Evolutionary conservation across 2,888 invertebrate genomes (phyloP).

Genomic region (Argyra leucocephala): DNA sequence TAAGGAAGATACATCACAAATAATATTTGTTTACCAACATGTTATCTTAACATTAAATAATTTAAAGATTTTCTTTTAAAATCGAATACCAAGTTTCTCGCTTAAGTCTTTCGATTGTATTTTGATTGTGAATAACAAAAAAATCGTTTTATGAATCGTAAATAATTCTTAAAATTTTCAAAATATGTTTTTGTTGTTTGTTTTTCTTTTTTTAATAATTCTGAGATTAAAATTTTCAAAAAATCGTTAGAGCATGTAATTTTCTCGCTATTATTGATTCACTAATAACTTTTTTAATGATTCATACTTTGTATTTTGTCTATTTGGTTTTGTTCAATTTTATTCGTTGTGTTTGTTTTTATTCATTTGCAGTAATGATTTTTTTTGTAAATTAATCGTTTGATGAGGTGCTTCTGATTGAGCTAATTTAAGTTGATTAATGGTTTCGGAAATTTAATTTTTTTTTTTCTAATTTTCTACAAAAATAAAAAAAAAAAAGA

Average conservation of each 20-base stretch:
- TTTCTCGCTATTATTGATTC: neutral
- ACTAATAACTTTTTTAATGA: neutral
- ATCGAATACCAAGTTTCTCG: neutral
- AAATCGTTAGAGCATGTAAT: neutral
- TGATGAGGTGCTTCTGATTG: slow-evolving; percentile 1
- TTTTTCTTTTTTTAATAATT: too few species aligned
- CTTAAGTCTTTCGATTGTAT: neutral
- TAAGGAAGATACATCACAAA: too few species aligned
- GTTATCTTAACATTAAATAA: too few species aligned
- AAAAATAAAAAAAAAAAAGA: neutral
- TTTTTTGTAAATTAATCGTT: neutral
- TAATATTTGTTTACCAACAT: too few species aligned
- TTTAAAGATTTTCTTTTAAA: too few species aligned
- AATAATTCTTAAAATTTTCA: too few species aligned
- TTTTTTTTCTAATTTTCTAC: neutral
- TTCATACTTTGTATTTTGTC: neutral
- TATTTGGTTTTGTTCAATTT: neutral
- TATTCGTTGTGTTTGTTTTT: neutral
- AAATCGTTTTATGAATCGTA: too few species aligned
- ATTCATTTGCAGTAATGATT: too few species aligned
- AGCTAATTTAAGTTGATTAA: slow-evolving; percentile 3
- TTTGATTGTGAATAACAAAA: too few species aligned
- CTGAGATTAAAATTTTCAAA: neutral
- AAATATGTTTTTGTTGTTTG: too few species aligned
- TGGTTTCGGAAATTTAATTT: neutral